These are phyloP conservation scores for Tachypleus tridentatus DNA, from an alignment of 1,140 invertebrate genomes.

Conservation along the genomic window DNA sequence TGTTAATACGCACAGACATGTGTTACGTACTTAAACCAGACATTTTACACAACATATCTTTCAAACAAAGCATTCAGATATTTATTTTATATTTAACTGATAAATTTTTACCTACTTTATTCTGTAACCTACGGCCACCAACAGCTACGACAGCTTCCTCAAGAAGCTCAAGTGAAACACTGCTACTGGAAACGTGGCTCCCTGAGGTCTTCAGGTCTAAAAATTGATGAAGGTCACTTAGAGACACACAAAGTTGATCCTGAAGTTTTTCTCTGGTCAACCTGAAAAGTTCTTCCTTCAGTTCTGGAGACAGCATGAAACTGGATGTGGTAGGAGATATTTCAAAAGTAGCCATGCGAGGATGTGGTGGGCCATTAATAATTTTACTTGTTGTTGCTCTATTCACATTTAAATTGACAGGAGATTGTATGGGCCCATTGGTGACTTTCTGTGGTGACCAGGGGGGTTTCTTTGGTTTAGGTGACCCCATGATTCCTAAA, in stretches of 20 bases:
- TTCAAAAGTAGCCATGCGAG: constrained; percentile 1
- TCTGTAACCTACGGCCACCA: constrained; percentile 14
- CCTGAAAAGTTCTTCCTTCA: neutral
- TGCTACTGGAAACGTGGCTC: no score
- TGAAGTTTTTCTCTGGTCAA: neutral
- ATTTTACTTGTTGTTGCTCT: no score
- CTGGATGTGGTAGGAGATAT: neutral
- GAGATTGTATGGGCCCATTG: neutral
- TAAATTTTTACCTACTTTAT: constrained; percentile 10
- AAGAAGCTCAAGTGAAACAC: neutral
- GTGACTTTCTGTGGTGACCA: neutral
- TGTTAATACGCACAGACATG: no score
- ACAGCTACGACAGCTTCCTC: constrained; percentile 7
- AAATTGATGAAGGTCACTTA: no score
- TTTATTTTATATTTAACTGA: no score
- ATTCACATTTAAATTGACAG: no score
- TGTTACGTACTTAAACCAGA: no score
- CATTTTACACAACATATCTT: no score
- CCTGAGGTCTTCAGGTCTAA: no score
- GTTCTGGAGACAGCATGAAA: neutral
- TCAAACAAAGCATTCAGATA: no score
- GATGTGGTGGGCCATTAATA: neutral
- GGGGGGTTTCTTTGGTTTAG: neutral
- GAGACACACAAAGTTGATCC: neutral
- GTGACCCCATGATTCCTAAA: neutral